A percentile compares a stretch with the other conserved stretches of the same genome.
Evolutionary conservation across 2,888 invertebrate genomes (phyloP).

Genomic region (Drosophila multiciliata): DNA sequence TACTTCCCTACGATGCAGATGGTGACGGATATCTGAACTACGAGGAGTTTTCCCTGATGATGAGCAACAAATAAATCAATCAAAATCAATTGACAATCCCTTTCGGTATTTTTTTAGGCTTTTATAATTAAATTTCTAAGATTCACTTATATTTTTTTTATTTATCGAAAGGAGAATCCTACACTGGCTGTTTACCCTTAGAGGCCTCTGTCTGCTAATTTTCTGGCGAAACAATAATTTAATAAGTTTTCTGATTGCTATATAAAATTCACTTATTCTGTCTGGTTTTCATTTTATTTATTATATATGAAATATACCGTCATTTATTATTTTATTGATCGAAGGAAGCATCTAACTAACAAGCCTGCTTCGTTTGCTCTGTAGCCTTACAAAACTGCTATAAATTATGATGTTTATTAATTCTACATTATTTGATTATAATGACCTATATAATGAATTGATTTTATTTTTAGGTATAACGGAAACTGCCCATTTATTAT

Average conservation of each 20-base stretch:
- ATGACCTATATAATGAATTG: no score
- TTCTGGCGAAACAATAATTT: not conserved
- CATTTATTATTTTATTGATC: not conserved
- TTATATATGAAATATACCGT: not conserved
- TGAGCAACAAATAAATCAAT: conserved; percentile 17
- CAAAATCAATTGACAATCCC: not conserved
- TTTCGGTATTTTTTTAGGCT: not conserved
- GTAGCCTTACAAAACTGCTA: not conserved
- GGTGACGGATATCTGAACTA: conserved; percentile 18
- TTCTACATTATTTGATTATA: not conserved
- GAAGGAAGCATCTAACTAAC: not conserved
- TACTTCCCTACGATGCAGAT: conserved; percentile 2
- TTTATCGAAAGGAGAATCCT: not conserved
- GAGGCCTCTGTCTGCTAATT: not conserved
- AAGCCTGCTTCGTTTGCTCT: not conserved
- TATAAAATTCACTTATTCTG: not conserved
- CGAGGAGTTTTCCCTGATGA: conserved; percentile 24
- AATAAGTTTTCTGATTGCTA: not conserved
- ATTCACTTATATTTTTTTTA: not conserved
- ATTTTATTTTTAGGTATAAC: not conserved
- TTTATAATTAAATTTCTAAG: not conserved
- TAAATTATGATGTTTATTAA: not conserved
- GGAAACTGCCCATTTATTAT: no score
- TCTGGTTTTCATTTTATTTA: not conserved
- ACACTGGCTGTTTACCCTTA: not conserved